phyloP scores from a whole-genome alignment of 2,888 invertebrate species.

The Andrena trimmerana region DNA sequence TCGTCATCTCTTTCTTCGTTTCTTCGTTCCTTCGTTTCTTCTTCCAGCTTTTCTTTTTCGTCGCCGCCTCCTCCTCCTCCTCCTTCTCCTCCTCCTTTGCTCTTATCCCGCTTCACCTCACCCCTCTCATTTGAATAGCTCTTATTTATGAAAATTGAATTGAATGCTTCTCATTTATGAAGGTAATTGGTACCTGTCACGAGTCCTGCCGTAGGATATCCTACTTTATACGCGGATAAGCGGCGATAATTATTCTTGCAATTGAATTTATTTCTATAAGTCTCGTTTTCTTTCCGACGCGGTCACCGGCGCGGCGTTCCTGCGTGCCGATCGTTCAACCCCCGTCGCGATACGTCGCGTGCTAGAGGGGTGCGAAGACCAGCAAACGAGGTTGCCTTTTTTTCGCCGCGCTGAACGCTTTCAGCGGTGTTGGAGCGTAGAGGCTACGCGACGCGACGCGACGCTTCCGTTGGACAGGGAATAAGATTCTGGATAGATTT shows the following conservation, averaged over 20 bases:
- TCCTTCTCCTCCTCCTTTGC: constrained; percentile 10
- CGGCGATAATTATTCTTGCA: constrained; percentile 81
- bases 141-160: constrained; percentile 84
- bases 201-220: constrained; percentile 77
- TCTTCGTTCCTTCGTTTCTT: constrained; percentile 51
- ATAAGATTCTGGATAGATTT: constrained; percentile 27
- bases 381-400: constrained; percentile 21
- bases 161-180: constrained; percentile 82
- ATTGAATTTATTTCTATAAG: constrained; percentile 79
- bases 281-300: constrained; percentile 65
- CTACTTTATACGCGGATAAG: constrained; percentile 79
- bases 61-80: constrained; percentile 39
- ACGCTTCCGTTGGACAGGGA: constrained; percentile 22
- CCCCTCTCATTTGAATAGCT: constrained; percentile 79
- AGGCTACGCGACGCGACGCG: constrained; percentile 2
- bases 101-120: constrained; percentile 62
- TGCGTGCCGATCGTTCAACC: constrained; percentile 67
- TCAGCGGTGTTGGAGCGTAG: neutral
- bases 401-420: constrained; percentile 22
- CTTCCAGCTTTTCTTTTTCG: constrained; percentile 35
- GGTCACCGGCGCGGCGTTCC: constrained; percentile 54
- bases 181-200: constrained; percentile 82
- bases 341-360: constrained; percentile 63
- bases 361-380: constrained; percentile 39
- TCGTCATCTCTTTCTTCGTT: constrained; percentile 48